Conservation (phyloP, 2,113 vertebrate genomes). For the Eulacestoma nigropectus region DNA sequence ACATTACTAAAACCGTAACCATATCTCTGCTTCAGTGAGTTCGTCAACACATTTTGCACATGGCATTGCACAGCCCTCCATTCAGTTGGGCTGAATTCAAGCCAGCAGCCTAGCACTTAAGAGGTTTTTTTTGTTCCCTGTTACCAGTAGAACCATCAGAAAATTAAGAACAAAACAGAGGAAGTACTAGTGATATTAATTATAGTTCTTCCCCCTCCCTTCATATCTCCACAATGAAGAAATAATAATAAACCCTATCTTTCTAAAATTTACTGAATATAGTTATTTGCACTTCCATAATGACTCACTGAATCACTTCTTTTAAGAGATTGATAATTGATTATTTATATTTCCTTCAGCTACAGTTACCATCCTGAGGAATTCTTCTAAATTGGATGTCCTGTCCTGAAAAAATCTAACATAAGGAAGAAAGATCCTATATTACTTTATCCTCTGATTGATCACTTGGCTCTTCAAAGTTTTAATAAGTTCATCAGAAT, state of each 20-base stretch:
- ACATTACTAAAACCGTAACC: background rate
- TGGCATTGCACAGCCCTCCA: background rate
- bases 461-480: background rate
- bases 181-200: background rate
- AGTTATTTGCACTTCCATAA: background rate
- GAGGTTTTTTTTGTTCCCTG: background rate
- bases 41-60: background rate
- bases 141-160: background rate
- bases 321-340: background rate
- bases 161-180: conserved; percentile 11
- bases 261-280: background rate
- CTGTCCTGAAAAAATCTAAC: background rate
- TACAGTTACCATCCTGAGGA: background rate
- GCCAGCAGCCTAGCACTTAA: background rate
- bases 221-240: background rate
- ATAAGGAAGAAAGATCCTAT: background rate
- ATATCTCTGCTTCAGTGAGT: background rate
- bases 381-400: background rate
- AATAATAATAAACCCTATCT: background rate
- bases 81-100: background rate
- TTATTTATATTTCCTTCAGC: conserved; percentile 5
- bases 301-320: background rate
- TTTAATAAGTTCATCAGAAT: background rate
- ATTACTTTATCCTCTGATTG: background rate
- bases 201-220: background rate